Base-by-base conservation (phyloP, 2,113 vertebrate species). In the Perognathus longimembris region DNA sequence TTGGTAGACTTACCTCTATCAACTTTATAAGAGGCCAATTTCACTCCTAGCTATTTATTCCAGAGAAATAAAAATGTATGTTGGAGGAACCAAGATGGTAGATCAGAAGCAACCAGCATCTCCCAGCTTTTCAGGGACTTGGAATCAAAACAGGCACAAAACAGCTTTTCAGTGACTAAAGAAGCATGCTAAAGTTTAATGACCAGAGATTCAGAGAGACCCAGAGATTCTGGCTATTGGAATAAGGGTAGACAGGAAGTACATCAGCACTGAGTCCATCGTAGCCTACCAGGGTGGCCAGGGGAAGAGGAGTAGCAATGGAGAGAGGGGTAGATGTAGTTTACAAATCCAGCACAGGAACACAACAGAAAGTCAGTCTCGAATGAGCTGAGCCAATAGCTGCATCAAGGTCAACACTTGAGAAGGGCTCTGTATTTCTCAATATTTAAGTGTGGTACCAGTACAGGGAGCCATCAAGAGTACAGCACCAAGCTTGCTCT, bases 61-160 rank as follows among this genome's bases (percentile, higher is more conserved):
- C 21, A 73, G 67, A 90, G 42, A 90, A 83, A 59, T 18, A 7
- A 90, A 76, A 94, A 66, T 21, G 28, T n/a, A 82, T 67, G 32
- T 8, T 84, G 54, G 36, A 42, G 34, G 18, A 61, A 6, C 28
- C 42, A 66, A 75, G 28, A 75, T 66, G 20, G 14, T n/a, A 24
- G 8, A 32, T 74, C 54, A 64, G 26, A 54, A 20, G 7, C 12
- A 54, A n/a, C 6, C 17, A 21, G 34, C 34, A 21, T 77, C 38
- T 81, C 34, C 21, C 4, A 42, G 20, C 54, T 71, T 71, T 14
- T 80, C 17, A 34, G 32, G 11, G 21, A 26, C 54, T 50, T 71
- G 18, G 57, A 64, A 30, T 89, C 22, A 70, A 50, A 63, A 63
- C 40, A 80, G 61, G 21, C 24, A 45, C 36, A 63, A 40, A 63